Evolutionary conservation across 2,797 vertebrate species (phyloP), one percentile per base, ranked within the genome.

Genomic region (Cetoscarus ocellatus): DNA sequence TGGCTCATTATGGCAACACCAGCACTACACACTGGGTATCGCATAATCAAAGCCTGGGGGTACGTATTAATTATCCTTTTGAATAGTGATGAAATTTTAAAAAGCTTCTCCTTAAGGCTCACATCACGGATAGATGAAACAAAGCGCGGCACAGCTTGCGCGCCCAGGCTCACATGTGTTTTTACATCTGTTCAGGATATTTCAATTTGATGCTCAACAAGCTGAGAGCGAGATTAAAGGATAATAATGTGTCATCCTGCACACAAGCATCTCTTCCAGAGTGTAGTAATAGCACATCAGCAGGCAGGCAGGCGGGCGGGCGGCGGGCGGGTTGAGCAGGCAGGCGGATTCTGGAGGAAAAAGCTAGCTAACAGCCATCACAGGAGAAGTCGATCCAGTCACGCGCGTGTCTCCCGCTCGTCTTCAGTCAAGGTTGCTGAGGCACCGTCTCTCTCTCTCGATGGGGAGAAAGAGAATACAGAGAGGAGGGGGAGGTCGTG

Each of bases 31-130:
- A 94, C 95, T 94, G 95, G 94, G 95, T 96, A 94, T 95, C 94
- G 96, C 95, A 97, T 97, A 97, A 98, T 98, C 96, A 98, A 98
- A 98, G 97, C 98, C 98, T 98, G 96, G 94, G 98, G 98, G 97
- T 97, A 97, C 96, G 95, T 96, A 98, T 99, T 99, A 99, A 99
- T 99, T 99, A 98, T 97, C 97, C 97, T 97, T 98, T 98, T 98
- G 97, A 98, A 99, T 98, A 96, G 96, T 96, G 97, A 98, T 99
- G 97, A 98, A 97, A 98, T 98, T 98, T 98, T 98, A 97, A 98
- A 98, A 96, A 98, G 96, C 88, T 92, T 96, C 96, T 97, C 96
- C 97, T 98, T 96, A 96, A 97, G 96, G 97, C 96, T 96, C 95
- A 93, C 95, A 96, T 96, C 96, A 96, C 93, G 95, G 93, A 94